Conservation (phyloP, 2,113 vertebrate species). For the Sprattus sprattus region DNA sequence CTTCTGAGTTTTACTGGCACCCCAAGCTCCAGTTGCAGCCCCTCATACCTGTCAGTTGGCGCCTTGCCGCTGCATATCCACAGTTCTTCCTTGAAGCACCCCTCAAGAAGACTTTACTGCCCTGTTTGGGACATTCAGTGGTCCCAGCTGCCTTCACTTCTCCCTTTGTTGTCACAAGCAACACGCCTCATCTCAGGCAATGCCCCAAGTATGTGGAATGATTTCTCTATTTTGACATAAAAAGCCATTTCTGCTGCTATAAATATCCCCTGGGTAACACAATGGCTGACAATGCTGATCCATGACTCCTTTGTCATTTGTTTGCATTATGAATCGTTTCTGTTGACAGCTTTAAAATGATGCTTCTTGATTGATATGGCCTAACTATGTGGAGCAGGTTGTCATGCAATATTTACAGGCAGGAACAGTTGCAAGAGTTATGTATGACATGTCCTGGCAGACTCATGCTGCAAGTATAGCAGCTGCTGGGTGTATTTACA, state of each 20-base stretch:
- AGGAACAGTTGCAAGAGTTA: constrained; percentile 57
- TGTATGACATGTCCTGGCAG: constrained; percentile 44
- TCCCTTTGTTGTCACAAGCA: background rate
- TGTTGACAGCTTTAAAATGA: constrained; percentile 23
- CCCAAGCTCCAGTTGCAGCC: constrained; percentile 79
- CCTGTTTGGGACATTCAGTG: background rate
- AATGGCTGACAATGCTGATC: constrained; percentile 32
- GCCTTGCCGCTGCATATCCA: constrained; percentile 30
- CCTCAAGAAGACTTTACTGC: background rate
- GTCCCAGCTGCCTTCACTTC: constrained; percentile 27
- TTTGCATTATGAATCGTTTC: constrained; percentile 49
- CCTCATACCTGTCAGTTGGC: constrained; percentile 62
- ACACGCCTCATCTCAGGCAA: background rate
- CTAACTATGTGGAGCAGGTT: constrained; percentile 52
- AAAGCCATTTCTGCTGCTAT: constrained; percentile 21
- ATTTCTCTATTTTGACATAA: background rate
- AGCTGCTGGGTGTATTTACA: constrained; percentile 54
- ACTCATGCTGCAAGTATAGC: constrained; percentile 37
- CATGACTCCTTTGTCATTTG: constrained; percentile 44
- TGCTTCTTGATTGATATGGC: constrained; percentile 57
- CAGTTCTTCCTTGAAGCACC: background rate
- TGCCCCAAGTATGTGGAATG: constrained; percentile 28
- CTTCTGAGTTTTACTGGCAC: constrained; percentile 81
- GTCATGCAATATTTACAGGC: constrained; percentile 54
- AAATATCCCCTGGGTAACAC: constrained; percentile 24